Base-by-base conservation (phyloP, 2,113 vertebrate genomes). In the Rhea pennata region DNA sequence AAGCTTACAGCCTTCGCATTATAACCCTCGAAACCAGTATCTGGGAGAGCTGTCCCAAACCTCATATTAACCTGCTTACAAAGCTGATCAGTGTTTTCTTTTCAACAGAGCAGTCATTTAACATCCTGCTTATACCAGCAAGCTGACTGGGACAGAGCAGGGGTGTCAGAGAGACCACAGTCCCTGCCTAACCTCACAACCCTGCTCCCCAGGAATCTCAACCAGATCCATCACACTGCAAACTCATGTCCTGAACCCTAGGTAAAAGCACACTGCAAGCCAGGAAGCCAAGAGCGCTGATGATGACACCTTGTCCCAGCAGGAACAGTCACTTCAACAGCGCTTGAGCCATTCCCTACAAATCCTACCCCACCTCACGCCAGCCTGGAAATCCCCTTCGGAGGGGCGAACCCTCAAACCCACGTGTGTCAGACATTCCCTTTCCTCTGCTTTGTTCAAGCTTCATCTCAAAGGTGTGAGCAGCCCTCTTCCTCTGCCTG, bases 211-310 rank as follows among this genome's bases (percentile, higher is more conserved):
- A 20, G 54, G 66, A 61, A 31, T n/a, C 46, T 26, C 67, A 4
- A 3, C 36, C 76, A 61, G 40, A 15, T 24, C 65, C 69, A 67
- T 51, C 56, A 24, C 74, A 24, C 20, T 1, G 0, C 21, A 7
- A 13, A 51, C 81, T 77, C 15, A 0, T 11, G 44, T 73, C 81
- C 84, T 33, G 3, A 5, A 8, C 16, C 78, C 42, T 76, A 6
- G 9, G 16, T 3, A 50, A 22, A 39, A 50, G 51, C 2, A 0
- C 0, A 0, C 42, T 5, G 65, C 62, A 24, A 58, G 62, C 46
- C 26, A 11, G 15, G 16, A 31, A 33, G 71, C 33, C 20, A 2
- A 33, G 19, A 15, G 20, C 73, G 8, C 4, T 4, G 39, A 26
- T 2, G 2, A 1, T 20, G 65, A 40, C 77, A 44, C 79, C 82